These are phyloP conservation scores for Siphlonurus alternatus DNA, from an alignment of 2,888 invertebrate species.

Conservation along the genomic window DNA sequence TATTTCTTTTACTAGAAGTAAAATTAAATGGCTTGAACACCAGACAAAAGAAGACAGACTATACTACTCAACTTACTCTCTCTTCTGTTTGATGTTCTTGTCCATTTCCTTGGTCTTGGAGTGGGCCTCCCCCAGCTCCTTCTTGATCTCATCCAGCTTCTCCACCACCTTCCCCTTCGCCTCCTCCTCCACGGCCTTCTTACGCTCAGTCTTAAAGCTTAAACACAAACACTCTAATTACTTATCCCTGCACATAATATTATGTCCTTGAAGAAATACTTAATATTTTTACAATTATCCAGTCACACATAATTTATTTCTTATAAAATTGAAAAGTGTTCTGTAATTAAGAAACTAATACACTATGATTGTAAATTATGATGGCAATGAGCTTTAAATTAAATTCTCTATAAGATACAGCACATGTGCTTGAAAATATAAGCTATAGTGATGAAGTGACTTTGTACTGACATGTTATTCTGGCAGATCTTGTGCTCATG, in stretches of 20 bases:
- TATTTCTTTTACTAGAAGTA: too few relatives aligned
- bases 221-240: not conserved
- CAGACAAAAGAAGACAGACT: not conserved
- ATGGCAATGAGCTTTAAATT: too few relatives aligned
- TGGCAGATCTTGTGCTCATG: slow-evolving; percentile 56
- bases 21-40: not conserved
- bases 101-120: not conserved
- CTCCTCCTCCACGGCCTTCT: slow-evolving; percentile 30
- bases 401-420: too few relatives aligned
- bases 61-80: not conserved
- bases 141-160: slow-evolving; percentile 16
- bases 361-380: too few relatives aligned
- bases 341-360: too few relatives aligned
- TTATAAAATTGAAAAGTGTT: too few relatives aligned
- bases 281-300: too few relatives aligned
- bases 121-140: slow-evolving; percentile 8
- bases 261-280: too few relatives aligned
- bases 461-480: slow-evolving; percentile 47
- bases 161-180: slow-evolving; percentile 21
- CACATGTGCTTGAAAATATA: too few relatives aligned
- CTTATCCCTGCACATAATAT: not conserved
- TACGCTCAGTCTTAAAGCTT: slow-evolving; percentile 25
- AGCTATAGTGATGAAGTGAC: slow-evolving; percentile 19
- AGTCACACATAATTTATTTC: too few relatives aligned
- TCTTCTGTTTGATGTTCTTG: not conserved